These are phyloP conservation scores for Dynastes grantii DNA, from an alignment of 2,888 invertebrate genomes.

Conservation along the genomic window DNA sequence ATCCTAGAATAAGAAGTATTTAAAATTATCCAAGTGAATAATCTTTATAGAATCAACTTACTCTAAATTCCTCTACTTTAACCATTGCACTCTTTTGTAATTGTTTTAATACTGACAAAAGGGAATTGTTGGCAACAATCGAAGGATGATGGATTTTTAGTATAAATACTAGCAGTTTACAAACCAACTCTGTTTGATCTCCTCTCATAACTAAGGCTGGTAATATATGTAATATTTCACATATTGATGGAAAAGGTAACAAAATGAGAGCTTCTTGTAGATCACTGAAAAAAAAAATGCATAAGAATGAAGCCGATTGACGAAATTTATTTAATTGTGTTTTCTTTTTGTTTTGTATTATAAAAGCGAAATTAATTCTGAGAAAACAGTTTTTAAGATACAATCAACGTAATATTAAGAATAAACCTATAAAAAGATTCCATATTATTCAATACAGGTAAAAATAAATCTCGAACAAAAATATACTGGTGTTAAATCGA, in stretches of 20 bases:
- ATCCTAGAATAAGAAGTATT: constrained; percentile 75
- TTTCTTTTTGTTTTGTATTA: too few species aligned
- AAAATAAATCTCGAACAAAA: too few species aligned
- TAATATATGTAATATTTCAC: constrained; percentile 83
- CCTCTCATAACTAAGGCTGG: constrained; percentile 79
- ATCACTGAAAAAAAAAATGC: constrained; percentile 76
- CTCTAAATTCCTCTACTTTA: constrained; percentile 76
- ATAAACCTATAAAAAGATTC: too few species aligned
- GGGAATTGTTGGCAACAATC: constrained; percentile 80
- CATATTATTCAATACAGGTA: too few species aligned
- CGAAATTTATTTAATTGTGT: not conserved
- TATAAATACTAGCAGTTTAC: constrained; percentile 84
- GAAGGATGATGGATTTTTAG: constrained; percentile 85
- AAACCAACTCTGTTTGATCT: constrained; percentile 83
- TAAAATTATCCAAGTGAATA: constrained; percentile 53
- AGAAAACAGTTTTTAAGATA: too few species aligned
- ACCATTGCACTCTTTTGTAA: constrained; percentile 74
- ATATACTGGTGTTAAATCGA: too few species aligned
- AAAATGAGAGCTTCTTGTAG: constrained; percentile 91
- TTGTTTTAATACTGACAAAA: constrained; percentile 79
- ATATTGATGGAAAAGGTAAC: constrained; percentile 87
- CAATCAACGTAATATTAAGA: too few species aligned
- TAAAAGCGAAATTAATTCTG: too few species aligned
- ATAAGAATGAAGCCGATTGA: too few species aligned
- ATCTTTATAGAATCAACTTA: constrained; percentile 66